These are phyloP conservation scores for Patiria pectinifera DNA, from an alignment of 53 echinoderm and acorn worm genomes.

Conservation along the genomic window DNA sequence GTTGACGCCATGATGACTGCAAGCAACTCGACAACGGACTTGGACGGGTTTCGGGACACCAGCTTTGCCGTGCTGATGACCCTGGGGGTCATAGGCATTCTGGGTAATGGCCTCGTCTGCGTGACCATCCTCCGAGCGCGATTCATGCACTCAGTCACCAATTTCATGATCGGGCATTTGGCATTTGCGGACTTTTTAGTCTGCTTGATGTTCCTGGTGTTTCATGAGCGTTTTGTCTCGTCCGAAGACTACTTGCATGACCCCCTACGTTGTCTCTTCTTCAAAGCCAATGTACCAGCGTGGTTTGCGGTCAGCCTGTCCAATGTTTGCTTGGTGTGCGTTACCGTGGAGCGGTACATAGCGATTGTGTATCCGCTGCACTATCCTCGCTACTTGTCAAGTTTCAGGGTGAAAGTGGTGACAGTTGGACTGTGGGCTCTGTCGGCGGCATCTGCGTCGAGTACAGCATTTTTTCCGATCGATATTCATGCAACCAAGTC, in stretches of 20 bases:
- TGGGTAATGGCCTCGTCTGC: slow-evolving; percentile 84
- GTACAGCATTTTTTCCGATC: neutral
- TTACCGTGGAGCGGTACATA: slow-evolving; percentile 77
- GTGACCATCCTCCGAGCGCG: slow-evolving; percentile 75
- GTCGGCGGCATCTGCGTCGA: neutral
- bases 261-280: slow-evolving; percentile 71
- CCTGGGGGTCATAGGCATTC: slow-evolving; percentile 76
- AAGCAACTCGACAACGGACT: neutral
- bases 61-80: slow-evolving; percentile 1
- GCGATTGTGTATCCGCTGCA: slow-evolving; percentile 83
- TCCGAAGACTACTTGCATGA: slow-evolving; percentile 53
- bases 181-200: slow-evolving; percentile 79
- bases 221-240: slow-evolving; percentile 52
- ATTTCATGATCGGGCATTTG: slow-evolving; percentile 82
- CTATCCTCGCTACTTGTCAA: slow-evolving; percentile 70
- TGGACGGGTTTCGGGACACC: neutral
- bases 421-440: slow-evolving; percentile 63
- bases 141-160: slow-evolving; percentile 81
- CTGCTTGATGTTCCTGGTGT: slow-evolving; percentile 64
- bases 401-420: slow-evolving; percentile 59
- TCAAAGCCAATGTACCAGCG: slow-evolving; percentile 63
- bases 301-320: slow-evolving; percentile 78
- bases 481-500: neutral
- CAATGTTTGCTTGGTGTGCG: slow-evolving; percentile 72
- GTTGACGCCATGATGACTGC: neutral